phyloP scores from a whole-genome alignment of 2,797 vertebrate species.

The Triplophysa yarkandensis region DNA sequence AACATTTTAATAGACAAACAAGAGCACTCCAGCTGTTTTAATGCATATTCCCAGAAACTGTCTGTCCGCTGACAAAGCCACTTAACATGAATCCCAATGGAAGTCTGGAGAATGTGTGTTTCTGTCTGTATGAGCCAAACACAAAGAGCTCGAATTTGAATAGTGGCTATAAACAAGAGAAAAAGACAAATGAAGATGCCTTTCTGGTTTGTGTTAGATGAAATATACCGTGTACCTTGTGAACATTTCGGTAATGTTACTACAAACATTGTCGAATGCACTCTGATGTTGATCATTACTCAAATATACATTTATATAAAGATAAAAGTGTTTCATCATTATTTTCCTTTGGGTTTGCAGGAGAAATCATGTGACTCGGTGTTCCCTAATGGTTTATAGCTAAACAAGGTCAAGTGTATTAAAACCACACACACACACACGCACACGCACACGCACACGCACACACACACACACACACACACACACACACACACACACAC shows the following conservation, averaged over 20 bases:
- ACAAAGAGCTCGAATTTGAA: conserved; percentile 20
- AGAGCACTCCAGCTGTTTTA: neutral
- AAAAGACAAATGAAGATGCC: conserved; percentile 39
- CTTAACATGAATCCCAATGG: neutral
- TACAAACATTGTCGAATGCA: conserved; percentile 5
- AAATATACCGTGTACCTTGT: neutral
- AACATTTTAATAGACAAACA: neutral
- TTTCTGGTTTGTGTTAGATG: conserved; percentile 31
- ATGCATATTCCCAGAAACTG: conserved; percentile 32
- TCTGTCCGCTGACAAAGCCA: neutral
- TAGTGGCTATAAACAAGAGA: conserved; percentile 29
- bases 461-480: conserved; percentile 12
- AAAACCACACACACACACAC: neutral
- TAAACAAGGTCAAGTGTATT: neutral
- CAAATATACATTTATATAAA: conserved; percentile 29
- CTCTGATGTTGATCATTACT: conserved; percentile 19
- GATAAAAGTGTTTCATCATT: neutral
- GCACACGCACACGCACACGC: conserved; percentile 1
- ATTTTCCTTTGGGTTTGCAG: neutral
- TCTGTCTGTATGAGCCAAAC: conserved; percentile 20
- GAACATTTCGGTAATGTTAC: neutral
- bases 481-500: conserved; percentile 7
- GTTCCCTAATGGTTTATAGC: neutral
- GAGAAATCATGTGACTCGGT: conserved; percentile 4
- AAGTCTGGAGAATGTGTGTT: conserved; percentile 19